Base-by-base conservation (phyloP, 2,888 invertebrate species). In the Nomada hirtipes region DNA sequence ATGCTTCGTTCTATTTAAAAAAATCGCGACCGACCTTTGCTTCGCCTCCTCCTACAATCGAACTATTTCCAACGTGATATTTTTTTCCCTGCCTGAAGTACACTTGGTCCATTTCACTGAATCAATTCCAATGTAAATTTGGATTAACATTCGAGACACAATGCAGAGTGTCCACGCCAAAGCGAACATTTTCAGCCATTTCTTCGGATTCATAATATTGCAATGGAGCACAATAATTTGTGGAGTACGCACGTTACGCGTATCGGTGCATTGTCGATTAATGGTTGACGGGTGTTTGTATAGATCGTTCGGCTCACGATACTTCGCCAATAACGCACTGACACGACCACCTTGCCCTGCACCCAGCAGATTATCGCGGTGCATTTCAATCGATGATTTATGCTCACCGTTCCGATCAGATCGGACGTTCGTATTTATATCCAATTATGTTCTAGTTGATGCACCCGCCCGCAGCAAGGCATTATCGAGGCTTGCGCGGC, bases 351-450 rank as follows among this genome's bases (percentile, higher is more conserved):
- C 47, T 64, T 71, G 44, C 23, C 4, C 36, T n/a, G 36, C 55
- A 23, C 52, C 61, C 50, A 10, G 20, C 15, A 55, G 77, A 76
- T 78, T 76, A 68, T 63, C 67, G 52, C 36, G 26, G n/a, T 20
- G 50, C n/a, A 55, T 57, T 55, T 52, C 59, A 69, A 63, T 47
- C 78, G 52, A 79, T 79, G 79, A 79, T 79, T 79, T 79, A 79
- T 77, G 64, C 20, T n/a, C 29, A 20, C 50, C 52, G 64, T 64
- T 44, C 9, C 69, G 69, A 79, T 79, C 52, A n/a, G 11, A 69
- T 79, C 69, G 59, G 13, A n/a, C 69, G 44, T 44, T 23, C 64
- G 47, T 69, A 52, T 77, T 70, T 79, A 69, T 59, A 70, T 70
- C 57, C 57, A 77, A 79, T 79, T 65, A 70, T 36, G 64, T 29